Conservation (phyloP, 2,113 vertebrate species). For the Rafetus swinhoei region DNA sequence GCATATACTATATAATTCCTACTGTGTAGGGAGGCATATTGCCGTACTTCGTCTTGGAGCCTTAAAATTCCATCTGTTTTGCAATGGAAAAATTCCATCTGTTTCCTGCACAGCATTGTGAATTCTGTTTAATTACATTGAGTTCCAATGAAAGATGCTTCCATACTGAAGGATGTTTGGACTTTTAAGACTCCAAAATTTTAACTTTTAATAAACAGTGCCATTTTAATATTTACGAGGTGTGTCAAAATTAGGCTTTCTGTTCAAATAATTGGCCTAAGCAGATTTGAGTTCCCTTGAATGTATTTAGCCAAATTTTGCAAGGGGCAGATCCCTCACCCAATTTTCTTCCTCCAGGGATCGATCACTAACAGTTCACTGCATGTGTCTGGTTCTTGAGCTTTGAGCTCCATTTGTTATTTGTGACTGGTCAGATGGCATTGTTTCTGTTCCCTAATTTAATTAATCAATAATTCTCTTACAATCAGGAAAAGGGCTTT, state of each 20-base stretch:
- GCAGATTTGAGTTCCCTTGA: neutral
- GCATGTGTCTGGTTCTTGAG: neutral
- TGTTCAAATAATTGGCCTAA: neutral
- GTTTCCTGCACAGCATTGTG: neutral
- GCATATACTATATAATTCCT: neutral
- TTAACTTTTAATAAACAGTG: neutral
- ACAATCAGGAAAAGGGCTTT: neutral
- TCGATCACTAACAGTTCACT: neutral
- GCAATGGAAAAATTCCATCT: neutral
- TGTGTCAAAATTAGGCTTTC: neutral
- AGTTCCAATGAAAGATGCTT: neutral
- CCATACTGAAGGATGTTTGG: neutral
- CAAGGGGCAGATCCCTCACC: neutral
- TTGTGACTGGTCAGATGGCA: neutral
- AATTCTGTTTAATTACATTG: neutral
- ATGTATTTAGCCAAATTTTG: neutral
- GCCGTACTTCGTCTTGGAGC: neutral
- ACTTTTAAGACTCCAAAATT: neutral
- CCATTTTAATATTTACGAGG: neutral
- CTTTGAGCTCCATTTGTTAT: neutral
- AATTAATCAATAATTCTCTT: neutral
- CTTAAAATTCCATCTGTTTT: neutral
- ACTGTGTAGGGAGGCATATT: neutral
- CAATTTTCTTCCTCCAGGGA: fast-evolving
- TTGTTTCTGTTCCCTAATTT: neutral